A percentile compares a stretch with the other conserved stretches of the same genome.
phyloP scores from a whole-genome alignment of 92 coral and sea anemone species.

The Epizoanthus rinbou region DNA sequence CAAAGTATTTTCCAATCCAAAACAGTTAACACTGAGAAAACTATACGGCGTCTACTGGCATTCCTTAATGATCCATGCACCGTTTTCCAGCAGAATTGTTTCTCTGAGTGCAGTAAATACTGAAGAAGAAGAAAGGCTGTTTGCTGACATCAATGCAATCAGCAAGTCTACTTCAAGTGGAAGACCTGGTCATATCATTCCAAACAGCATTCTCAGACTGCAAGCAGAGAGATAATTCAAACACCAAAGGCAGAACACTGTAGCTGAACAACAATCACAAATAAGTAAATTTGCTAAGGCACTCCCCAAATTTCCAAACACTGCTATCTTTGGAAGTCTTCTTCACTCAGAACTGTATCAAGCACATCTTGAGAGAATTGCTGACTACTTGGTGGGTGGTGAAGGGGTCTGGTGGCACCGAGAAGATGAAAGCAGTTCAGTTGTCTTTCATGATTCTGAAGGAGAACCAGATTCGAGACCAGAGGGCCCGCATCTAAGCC shows the following conservation, averaged over 20 bases:
- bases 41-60: slow-evolving; percentile 60
- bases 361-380: slow-evolving; percentile 29
- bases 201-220: slow-evolving; percentile 33
- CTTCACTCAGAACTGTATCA: neutral
- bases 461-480: neutral
- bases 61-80: slow-evolving; percentile 42
- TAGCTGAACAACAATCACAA: neutral
- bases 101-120: slow-evolving; percentile 16
- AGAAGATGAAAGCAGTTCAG: neutral
- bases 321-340: neutral
- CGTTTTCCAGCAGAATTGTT: slow-evolving; percentile 12
- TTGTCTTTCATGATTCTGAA: slow-evolving; percentile 6
- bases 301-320: neutral
- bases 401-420: slow-evolving; percentile 32
- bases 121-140: slow-evolving; percentile 44
- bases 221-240: slow-evolving; percentile 30
- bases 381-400: slow-evolving; percentile 17
- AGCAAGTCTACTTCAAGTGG: slow-evolving; percentile 34
- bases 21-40: slow-evolving; percentile 46
- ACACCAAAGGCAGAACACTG: neutral
- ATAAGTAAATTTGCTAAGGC: slow-evolving; percentile 8
- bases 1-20: slow-evolving; percentile 1
- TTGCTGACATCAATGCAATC: slow-evolving; percentile 27
- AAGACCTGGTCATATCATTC: slow-evolving; percentile 11
- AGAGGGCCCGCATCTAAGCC: neutral